Conservation (phyloP, 2,113 vertebrate genomes). For the Zosterops japonicus region DNA sequence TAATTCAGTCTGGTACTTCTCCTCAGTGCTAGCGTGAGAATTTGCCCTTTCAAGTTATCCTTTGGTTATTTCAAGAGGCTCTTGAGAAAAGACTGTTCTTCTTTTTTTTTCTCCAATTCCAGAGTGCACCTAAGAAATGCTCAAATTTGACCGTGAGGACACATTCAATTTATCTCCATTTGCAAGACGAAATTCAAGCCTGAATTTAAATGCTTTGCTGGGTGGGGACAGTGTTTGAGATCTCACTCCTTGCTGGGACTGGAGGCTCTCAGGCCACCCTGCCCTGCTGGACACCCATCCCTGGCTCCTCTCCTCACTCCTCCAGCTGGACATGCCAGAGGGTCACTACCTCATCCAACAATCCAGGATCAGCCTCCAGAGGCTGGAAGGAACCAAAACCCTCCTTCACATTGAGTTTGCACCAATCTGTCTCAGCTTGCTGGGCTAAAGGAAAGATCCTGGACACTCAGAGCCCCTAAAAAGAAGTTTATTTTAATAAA, state of each 20-base stretch:
- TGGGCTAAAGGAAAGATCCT: not conserved
- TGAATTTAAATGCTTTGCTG: not conserved
- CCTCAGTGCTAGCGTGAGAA: not conserved
- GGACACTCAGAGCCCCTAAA: not conserved
- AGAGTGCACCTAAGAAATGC: not conserved
- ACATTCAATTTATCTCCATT: not conserved
- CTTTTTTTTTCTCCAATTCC: not conserved
- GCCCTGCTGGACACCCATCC: not conserved
- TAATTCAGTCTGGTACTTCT: slow-evolving; percentile 50
- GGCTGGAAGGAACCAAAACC: not conserved
- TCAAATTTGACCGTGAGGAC: not conserved
- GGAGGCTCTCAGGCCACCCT: not conserved
- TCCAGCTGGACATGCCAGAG: not conserved
- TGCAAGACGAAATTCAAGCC: not conserved
- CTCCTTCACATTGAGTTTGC: not conserved
- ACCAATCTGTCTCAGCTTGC: not conserved
- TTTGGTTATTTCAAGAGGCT: slow-evolving; percentile 60
- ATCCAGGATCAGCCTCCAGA: not conserved
- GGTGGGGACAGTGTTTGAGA: not conserved
- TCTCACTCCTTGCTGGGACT: not conserved
- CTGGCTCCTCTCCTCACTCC: not conserved
- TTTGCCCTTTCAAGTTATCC: slow-evolving; percentile 58
- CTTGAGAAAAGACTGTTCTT: slow-evolving; percentile 31
- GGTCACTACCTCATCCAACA: not conserved
- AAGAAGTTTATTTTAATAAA: not conserved